Conservation (phyloP, 2,113 vertebrate genomes). For the Alosa alosa region DNA sequence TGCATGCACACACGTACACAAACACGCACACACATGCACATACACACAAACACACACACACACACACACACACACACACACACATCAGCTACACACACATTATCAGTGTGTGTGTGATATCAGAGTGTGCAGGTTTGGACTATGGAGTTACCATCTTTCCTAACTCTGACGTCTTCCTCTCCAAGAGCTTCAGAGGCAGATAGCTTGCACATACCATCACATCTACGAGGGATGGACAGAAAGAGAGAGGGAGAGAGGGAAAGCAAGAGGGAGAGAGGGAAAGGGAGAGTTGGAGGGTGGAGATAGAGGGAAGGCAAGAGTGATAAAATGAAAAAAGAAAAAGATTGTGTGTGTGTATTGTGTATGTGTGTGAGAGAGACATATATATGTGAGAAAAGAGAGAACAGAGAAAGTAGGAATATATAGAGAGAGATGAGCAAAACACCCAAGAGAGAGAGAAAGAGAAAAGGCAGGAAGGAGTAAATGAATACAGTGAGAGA, state of each 20-base stretch:
- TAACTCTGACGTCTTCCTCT: constrained; percentile 72
- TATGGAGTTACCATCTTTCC: constrained; percentile 74
- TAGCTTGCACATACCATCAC: constrained; percentile 77
- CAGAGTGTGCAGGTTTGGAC: not conserved
- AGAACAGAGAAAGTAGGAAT: not conserved
- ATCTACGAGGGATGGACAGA: not conserved
- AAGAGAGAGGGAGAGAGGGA: not conserved
- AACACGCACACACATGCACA: too few relatives aligned
- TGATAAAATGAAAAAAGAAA: too few relatives aligned
- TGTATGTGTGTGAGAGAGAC: too few relatives aligned
- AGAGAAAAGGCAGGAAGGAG: constrained; percentile 23
- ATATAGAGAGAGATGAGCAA: not conserved
- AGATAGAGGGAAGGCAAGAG: not conserved
- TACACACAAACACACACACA: not conserved
- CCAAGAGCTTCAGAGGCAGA: constrained; percentile 70
- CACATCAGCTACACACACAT: not conserved
- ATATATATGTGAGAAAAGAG: too few relatives aligned
- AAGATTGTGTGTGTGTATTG: too few relatives aligned
- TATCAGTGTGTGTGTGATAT: not conserved
- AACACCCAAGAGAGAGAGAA: constrained; percentile 3
- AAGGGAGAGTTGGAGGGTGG: constrained; percentile 4
- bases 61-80: not conserved
- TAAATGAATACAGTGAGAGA: not conserved
- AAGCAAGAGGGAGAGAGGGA: constrained; percentile 10
- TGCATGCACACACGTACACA: not conserved